Evolutionary conservation across 2,113 vertebrate species (phyloP).

Genomic region (Poecile atricapillus): DNA sequence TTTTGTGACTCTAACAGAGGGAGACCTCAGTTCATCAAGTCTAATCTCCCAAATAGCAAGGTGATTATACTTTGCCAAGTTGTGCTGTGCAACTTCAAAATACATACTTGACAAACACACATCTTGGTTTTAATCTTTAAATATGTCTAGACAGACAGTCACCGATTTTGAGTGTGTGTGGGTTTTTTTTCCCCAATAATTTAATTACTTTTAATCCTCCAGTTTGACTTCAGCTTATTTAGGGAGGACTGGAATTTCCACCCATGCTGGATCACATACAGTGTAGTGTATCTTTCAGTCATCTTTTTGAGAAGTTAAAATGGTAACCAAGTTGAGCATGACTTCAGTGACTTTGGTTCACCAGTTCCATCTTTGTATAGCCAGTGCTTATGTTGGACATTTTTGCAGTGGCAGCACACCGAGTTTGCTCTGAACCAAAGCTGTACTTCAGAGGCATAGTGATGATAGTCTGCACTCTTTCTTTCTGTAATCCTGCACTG

Average conservation of each 20-base stretch:
- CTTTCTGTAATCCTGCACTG: background rate
- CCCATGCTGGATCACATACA: background rate
- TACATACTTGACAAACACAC: background rate
- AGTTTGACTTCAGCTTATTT: background rate
- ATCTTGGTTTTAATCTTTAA: background rate
- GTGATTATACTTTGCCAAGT: background rate
- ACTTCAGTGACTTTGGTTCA: background rate
- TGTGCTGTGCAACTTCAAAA: background rate
- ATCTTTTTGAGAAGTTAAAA: background rate
- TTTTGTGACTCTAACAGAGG: background rate
- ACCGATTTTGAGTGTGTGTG: background rate
- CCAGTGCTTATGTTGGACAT: background rate
- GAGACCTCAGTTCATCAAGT: background rate
- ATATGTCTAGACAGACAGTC: background rate
- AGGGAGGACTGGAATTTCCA: background rate
- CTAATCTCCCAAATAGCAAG: background rate
- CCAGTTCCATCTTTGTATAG: background rate
- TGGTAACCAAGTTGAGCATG: background rate
- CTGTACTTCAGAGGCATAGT: background rate
- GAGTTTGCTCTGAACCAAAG: background rate
- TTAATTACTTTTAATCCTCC: background rate
- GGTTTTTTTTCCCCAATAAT: fast-evolving
- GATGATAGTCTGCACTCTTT: background rate
- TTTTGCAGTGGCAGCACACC: background rate
- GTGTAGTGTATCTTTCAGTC: background rate